A percentile compares a stretch with the other conserved stretches of the same genome.
phyloP scores from a whole-genome alignment of 2,888 invertebrate species.

The Alloscopus bannaensis region DNA sequence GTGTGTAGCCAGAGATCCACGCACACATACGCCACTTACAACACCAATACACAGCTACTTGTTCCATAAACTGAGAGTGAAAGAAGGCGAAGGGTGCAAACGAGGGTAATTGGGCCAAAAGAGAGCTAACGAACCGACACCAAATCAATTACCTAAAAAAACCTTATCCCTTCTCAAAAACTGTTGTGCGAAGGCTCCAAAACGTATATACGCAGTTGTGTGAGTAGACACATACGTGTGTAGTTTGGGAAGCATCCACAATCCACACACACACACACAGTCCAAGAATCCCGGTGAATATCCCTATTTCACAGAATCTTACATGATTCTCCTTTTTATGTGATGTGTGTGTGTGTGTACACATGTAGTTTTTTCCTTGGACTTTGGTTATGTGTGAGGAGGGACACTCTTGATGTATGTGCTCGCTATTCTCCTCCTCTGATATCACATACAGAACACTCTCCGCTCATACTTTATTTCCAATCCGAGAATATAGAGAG shows the following conservation, averaged over 20 bases:
- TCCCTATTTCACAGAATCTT: too few species aligned
- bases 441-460: slow-evolving; percentile 47
- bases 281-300: too few species aligned
- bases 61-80: slow-evolving; percentile 61
- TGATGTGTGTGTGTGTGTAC: slow-evolving; percentile 26
- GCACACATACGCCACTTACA: slow-evolving; percentile 21
- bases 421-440: background rate
- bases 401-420: slow-evolving; percentile 36
- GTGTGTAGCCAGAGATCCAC: background rate
- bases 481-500: slow-evolving; percentile 43
- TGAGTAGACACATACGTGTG: background rate
- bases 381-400: slow-evolving; percentile 45
- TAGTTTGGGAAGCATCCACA: too few species aligned
- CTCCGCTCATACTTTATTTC: slow-evolving; percentile 28
- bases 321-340: slow-evolving; percentile 7
- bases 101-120: slow-evolving; percentile 74
- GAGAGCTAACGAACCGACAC: slow-evolving; percentile 74
- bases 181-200: slow-evolving; percentile 30
- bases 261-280: too few species aligned
- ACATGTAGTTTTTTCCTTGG: slow-evolving; percentile 48
- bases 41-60: slow-evolving; percentile 47
- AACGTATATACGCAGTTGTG: background rate
- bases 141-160: slow-evolving; percentile 74
- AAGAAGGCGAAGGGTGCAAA: slow-evolving; percentile 72
- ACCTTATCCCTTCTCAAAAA: slow-evolving; percentile 68